Evolutionary conservation across 2,113 vertebrate genomes (phyloP).

Genomic region (Lophius piscatorius): DNA sequence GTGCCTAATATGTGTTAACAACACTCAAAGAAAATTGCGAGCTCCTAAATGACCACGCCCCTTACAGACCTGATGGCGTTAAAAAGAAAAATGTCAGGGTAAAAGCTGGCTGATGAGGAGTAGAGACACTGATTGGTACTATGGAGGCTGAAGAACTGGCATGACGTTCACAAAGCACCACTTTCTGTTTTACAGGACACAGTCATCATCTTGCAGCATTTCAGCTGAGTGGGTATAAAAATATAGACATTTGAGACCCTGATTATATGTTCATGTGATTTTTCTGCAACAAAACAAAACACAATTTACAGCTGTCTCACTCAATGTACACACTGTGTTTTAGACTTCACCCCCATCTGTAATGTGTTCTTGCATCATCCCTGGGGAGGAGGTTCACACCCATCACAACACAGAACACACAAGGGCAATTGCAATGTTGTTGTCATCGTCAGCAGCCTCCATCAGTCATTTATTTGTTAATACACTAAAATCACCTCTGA

Average conservation of each 20-base stretch:
- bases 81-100: constrained; percentile 48
- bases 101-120: constrained; percentile 67
- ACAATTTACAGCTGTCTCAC: constrained; percentile 70
- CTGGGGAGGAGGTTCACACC: constrained; percentile 52
- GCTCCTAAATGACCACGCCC: constrained; percentile 39
- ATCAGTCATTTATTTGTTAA: constrained; percentile 58
- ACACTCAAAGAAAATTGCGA: constrained; percentile 51
- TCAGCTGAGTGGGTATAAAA: constrained; percentile 81
- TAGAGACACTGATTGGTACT: constrained; percentile 55
- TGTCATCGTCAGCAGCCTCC: constrained; percentile 53
- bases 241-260: constrained; percentile 83
- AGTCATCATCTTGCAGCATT: constrained; percentile 77
- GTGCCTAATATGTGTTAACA: constrained; percentile 60
- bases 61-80: constrained; percentile 49
- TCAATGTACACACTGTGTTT: constrained; percentile 54
- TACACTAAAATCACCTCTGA: constrained; percentile 68
- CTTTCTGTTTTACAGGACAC: constrained; percentile 70
- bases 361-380: constrained; percentile 54
- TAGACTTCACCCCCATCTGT: constrained; percentile 51
- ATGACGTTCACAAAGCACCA: constrained; percentile 66
- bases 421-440: constrained; percentile 65
- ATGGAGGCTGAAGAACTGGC: constrained; percentile 63
- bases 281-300: constrained; percentile 71
- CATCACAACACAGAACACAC: constrained; percentile 60
- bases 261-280: constrained; percentile 78